phyloP scores from a whole-genome alignment of 2,113 vertebrate species.

The Onychostruthus taczanowskii region DNA sequence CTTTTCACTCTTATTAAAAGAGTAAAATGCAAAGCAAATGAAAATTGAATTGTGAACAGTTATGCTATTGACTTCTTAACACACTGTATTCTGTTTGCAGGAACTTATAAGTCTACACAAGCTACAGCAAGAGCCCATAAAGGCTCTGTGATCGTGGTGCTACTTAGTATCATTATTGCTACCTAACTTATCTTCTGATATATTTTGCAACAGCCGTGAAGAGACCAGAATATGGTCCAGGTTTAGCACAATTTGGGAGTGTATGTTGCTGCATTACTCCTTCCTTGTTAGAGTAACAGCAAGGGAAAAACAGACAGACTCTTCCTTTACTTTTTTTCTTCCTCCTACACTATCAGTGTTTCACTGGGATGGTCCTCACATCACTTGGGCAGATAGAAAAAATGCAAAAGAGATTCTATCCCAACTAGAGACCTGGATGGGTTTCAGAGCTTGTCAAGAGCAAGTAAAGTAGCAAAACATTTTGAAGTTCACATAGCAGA shows the following conservation, averaged over 20 bases:
- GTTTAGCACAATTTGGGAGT: background rate
- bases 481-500: background rate
- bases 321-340: background rate
- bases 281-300: background rate
- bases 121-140: background rate
- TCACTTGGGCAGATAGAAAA: background rate
- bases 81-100: background rate
- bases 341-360: background rate
- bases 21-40: background rate
- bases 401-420: background rate
- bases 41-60: background rate
- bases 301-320: background rate
- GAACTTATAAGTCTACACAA: background rate
- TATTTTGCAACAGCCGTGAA: background rate
- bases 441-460: background rate
- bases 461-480: constrained; percentile 3
- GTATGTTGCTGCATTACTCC: background rate
- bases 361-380: background rate
- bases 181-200: background rate
- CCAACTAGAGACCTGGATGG: background rate
- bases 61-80: background rate
- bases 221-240: background rate
- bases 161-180: background rate
- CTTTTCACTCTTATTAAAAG: background rate
- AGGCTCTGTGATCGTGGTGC: background rate